Base-by-base conservation (phyloP, 2,888 invertebrate species). In the Tachina grossa region DNA sequence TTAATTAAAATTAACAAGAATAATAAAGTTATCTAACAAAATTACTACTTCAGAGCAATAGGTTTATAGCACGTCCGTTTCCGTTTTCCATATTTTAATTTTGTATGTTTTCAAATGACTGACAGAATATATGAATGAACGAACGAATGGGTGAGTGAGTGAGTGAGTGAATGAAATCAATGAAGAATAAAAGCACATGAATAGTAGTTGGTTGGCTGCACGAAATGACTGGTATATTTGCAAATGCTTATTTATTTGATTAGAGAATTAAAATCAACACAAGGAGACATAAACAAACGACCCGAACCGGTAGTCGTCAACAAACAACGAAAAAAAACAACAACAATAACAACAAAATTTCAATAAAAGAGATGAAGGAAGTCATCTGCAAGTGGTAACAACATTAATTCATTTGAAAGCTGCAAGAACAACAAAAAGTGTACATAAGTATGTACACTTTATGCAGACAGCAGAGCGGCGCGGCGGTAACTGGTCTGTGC, bases 171-270 rank as follows among this genome's bases (percentile, higher is more conserved):
- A 41, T 63, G 59, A 65, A 71, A 63, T 59, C 13, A 51, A 49
- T 47, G 43, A 31, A 31, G 31, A 5, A 31, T 31, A 31, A 31
- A 6, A 6, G 31, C 31, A 31, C 10, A 47, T 14, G 19, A n/a
- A 13, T 47, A 69, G 39, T 47, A 69, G 39, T 16, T 76, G 31
- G 31, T 49, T 55, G 49, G 22, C 41, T 63, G 53, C 47, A 77
- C 41, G 41, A 49, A 63, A 47, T 55, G 61, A 55, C 81, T 68
- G 61, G 68, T 71, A 83, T 76, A 31, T 31, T 83, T 83, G 66
- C 85, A 79, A 85, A 80, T 83, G 72, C 76, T 83, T 79, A 76
- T 85, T 83, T 80, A 85, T 85, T 79, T 83, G 75, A 83, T 78
- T 82, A 77, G 51, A 85, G 51, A 80, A 76, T 19, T 19, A 68